Conservation (phyloP, 2,888 invertebrate genomes). For the Pilophorus perplexus region DNA sequence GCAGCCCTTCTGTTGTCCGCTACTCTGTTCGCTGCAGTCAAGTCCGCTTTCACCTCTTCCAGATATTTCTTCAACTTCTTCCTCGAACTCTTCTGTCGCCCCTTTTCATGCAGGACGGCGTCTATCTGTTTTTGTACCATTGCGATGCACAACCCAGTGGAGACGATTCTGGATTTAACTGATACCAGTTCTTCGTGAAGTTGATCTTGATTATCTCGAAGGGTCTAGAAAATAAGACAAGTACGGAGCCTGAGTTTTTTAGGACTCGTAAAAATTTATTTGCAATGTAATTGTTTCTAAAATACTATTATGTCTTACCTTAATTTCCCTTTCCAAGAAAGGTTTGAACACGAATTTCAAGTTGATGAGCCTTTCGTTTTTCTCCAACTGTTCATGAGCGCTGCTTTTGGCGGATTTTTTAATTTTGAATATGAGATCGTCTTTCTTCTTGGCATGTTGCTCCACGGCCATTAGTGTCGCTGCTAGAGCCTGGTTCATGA, state of each 20-base stretch:
- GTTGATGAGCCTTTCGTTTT: conserved; percentile 16
- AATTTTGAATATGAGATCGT: conserved; percentile 22
- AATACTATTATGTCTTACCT: too few species aligned
- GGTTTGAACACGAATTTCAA: conserved; percentile 13
- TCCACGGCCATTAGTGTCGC: conserved; percentile 15
- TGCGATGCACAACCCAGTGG: conserved; percentile 18
- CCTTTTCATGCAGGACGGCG: conserved; percentile 10
- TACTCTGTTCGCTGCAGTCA: neutral
- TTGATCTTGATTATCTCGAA: conserved; percentile 18
- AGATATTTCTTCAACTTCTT: conserved; percentile 19
- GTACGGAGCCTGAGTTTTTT: too few species aligned
- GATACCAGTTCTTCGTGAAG: conserved; percentile 11
- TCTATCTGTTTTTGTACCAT: conserved; percentile 8
- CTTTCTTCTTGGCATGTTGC: conserved; percentile 26
- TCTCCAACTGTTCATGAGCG: conserved; percentile 31
- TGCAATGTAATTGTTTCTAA: too few species aligned
- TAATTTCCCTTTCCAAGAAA: conserved; percentile 12
- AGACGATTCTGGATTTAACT: neutral
- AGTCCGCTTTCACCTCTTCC: conserved; percentile 22
- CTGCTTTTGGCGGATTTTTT: conserved; percentile 14
- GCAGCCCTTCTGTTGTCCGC: conserved; percentile 4
- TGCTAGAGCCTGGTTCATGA: too few species aligned
- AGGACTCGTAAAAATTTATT: too few species aligned
- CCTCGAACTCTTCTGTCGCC: neutral
- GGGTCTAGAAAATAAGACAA: too few species aligned